These are phyloP conservation scores for Dryococelus australis DNA, from an alignment of 2,888 invertebrate genomes.

Conservation along the genomic window DNA sequence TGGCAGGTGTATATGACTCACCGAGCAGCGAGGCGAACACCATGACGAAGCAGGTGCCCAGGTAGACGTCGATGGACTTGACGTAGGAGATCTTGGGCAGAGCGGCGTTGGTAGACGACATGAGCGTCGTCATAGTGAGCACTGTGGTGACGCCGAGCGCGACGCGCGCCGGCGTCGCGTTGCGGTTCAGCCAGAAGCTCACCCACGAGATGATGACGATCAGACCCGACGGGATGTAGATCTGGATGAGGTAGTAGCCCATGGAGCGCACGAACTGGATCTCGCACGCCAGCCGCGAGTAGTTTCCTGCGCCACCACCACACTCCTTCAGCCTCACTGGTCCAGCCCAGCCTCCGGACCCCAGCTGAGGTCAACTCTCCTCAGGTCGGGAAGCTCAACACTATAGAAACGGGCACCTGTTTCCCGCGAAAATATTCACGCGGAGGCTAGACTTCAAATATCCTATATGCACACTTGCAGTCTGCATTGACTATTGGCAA, in stretches of 20 bases:
- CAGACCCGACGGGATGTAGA: slow-evolving; percentile 96
- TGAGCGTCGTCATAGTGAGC: slow-evolving; percentile 96
- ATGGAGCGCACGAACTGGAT: slow-evolving; percentile 97
- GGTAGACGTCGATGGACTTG: slow-evolving; percentile 96
- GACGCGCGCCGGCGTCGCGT: slow-evolving; percentile 93
- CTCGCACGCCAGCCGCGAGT: slow-evolving; percentile 94
- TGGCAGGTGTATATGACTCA: slow-evolving; percentile 62
- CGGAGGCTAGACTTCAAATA: too few species aligned
- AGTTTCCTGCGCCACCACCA: slow-evolving; percentile 76
- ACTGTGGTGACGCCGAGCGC: slow-evolving; percentile 95
- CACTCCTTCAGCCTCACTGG: too few species aligned
- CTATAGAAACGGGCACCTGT: too few species aligned
- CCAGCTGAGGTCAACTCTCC: too few species aligned
- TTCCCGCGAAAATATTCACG: too few species aligned
- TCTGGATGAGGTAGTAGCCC: slow-evolving; percentile 98
- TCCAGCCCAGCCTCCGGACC: too few species aligned
- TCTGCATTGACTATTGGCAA: too few species aligned
- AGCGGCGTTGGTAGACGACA: slow-evolving; percentile 95
- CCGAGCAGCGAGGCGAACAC: slow-evolving; percentile 96
- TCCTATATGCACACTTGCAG: too few species aligned
- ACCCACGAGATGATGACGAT: slow-evolving; percentile 98
- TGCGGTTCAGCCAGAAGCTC: slow-evolving; percentile 95
- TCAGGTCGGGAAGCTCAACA: too few species aligned
- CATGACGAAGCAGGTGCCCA: slow-evolving; percentile 99
- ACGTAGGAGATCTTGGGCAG: slow-evolving; percentile 98